Evolutionary conservation across 2,113 vertebrate species (phyloP).

Genomic region (Lanius collurio): DNA sequence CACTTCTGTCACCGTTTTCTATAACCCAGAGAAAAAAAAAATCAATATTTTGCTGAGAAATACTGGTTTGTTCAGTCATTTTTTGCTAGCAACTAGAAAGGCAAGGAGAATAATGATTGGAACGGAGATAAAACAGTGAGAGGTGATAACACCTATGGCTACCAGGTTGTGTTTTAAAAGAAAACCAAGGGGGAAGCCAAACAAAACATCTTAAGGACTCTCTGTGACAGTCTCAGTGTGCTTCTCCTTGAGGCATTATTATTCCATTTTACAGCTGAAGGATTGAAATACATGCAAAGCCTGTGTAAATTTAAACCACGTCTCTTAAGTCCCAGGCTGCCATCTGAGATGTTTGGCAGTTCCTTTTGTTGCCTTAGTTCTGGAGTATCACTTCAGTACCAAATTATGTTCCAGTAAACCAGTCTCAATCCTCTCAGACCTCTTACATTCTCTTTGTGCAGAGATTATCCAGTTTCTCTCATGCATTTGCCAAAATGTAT

Average conservation of each 20-base stretch:
- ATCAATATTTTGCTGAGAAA: background rate
- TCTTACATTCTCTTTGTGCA: background rate
- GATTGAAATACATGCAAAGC: background rate
- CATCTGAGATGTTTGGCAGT: background rate
- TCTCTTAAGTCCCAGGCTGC: background rate
- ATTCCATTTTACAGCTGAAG: background rate
- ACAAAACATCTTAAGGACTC: background rate
- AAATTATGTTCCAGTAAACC: background rate
- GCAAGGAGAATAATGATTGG: background rate
- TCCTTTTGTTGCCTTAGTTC: background rate
- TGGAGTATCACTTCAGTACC: background rate
- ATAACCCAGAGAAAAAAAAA: background rate
- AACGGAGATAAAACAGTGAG: background rate
- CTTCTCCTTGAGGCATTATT: background rate
- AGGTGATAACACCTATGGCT: background rate
- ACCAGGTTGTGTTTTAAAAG: background rate
- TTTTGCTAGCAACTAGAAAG: background rate
- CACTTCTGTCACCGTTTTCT: background rate
- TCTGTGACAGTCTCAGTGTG: background rate
- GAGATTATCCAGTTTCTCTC: background rate
- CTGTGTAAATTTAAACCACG: background rate
- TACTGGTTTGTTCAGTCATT: background rate
- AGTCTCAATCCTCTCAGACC: background rate
- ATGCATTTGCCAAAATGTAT: background rate
- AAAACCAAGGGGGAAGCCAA: background rate